Conservation (phyloP, 2,888 invertebrate genomes). For the Ashinkailepas kermadecensis region DNA sequence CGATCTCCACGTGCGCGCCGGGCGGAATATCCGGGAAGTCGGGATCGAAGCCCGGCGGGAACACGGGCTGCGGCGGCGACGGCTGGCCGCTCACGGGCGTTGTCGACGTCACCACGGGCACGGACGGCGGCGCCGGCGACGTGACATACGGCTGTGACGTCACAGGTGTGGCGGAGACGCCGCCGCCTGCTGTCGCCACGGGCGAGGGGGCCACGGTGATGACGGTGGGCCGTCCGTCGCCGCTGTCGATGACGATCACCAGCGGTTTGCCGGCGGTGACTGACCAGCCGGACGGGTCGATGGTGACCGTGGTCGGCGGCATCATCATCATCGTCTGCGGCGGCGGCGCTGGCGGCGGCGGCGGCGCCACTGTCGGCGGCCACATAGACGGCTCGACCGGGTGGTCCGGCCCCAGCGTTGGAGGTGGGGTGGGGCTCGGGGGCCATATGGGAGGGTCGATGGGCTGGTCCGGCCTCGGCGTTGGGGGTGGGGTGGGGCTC, state of each 20-base stretch:
- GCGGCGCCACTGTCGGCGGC: not conserved
- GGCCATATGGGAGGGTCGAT: not conserved
- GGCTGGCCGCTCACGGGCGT: too few relatives aligned
- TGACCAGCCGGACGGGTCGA: not conserved
- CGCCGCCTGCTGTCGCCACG: not conserved
- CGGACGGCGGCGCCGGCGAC: not conserved
- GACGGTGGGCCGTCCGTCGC: not conserved
- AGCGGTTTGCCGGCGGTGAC: not conserved
- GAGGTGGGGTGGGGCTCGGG: not conserved
- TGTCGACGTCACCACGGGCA: not conserved
- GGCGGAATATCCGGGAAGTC: slow-evolving; percentile 2
- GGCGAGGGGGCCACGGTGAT: not conserved
- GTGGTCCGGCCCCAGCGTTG: not conserved
- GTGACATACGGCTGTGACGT: not conserved
- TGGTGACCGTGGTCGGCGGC: not conserved
- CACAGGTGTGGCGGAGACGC: not conserved
- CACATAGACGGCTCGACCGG: not conserved
- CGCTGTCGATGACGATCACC: not conserved
- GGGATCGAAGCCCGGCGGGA: slow-evolving; percentile 13
- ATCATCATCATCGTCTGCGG: slow-evolving; percentile 9
- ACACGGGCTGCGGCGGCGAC: not conserved
- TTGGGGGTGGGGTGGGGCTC: not conserved
- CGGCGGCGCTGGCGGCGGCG: not conserved
- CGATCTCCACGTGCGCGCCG: not conserved
- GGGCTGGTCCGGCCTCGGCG: not conserved